Percentiles rank a stretch among this genome's conserved stretches.
Conservation (phyloP, 2,113 vertebrate species). For the Anarhynchus alexandrinus region DNA sequence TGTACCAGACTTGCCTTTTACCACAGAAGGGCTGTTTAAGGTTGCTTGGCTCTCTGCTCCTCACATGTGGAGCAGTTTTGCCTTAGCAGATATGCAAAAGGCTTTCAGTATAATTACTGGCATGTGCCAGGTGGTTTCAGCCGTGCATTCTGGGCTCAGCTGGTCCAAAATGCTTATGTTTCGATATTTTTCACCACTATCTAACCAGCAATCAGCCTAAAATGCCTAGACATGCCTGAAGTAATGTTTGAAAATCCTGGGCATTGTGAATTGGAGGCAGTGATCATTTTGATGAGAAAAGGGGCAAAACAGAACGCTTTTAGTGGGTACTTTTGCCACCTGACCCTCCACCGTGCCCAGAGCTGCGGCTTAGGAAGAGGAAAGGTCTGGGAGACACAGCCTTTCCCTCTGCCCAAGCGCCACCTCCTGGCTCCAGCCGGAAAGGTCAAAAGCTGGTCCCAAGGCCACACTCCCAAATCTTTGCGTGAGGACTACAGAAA, state of each 20-base stretch:
- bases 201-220: background rate
- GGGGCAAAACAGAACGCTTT: fast-evolving
- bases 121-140: background rate
- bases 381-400: fast-evolving
- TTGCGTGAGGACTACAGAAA: too few species aligned
- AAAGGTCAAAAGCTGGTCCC: background rate
- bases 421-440: background rate
- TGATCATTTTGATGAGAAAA: background rate
- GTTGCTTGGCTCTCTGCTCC: background rate
- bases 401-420: background rate
- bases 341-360: background rate
- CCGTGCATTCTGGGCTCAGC: background rate
- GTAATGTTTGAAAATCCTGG: background rate
- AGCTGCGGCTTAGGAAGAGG: fast-evolving
- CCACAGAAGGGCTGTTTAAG: background rate
- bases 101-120: background rate
- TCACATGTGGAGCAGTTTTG: background rate
- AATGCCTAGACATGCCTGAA: background rate
- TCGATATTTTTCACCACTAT: background rate
- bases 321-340: background rate
- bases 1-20: background rate
- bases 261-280: background rate
- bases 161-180: background rate
- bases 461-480: background rate
- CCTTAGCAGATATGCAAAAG: background rate